phyloP scores from a whole-genome alignment of 2,113 vertebrate species.

The Onychostoma macrolepis region DNA sequence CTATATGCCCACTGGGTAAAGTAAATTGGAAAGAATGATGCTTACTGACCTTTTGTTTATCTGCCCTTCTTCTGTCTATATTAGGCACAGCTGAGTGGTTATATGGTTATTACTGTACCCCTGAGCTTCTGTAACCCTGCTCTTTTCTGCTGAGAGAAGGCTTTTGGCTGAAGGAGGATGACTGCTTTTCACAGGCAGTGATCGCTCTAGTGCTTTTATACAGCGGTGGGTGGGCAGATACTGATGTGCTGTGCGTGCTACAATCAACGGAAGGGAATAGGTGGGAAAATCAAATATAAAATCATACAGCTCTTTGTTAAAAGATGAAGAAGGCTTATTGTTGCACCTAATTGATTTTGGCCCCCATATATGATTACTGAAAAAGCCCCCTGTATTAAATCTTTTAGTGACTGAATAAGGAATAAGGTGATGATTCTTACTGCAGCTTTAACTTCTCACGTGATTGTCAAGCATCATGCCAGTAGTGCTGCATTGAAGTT shows the following conservation, averaged over 20 bases:
- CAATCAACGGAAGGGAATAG: conserved; percentile 53
- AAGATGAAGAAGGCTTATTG: conserved; percentile 52
- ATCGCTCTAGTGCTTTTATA: conserved; percentile 66
- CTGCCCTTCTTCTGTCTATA: conserved; percentile 49
- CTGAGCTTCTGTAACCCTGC: conserved; percentile 17
- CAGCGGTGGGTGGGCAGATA: conserved; percentile 62
- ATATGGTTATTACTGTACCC: conserved; percentile 60
- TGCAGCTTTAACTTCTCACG: background rate
- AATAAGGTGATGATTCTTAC: background rate
- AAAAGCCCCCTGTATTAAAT: background rate
- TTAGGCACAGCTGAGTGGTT: conserved; percentile 61
- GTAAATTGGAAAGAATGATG: conserved; percentile 40
- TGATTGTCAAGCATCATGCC: background rate
- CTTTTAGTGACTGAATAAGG: background rate
- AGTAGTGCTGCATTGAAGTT: background rate
- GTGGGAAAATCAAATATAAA: conserved; percentile 62
- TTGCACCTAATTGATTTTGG: conserved; percentile 55
- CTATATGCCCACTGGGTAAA: conserved; percentile 1
- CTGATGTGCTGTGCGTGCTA: conserved; percentile 27
- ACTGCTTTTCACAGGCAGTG: background rate
- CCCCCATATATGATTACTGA: conserved; percentile 24
- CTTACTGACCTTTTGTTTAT: conserved; percentile 42
- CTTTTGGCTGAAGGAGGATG: conserved; percentile 51
- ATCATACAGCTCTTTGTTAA: conserved; percentile 50
- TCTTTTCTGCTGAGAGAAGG: conserved; percentile 60